Conservation (phyloP, 2,888 invertebrate species). For the Lasioglossum malachurum region DNA sequence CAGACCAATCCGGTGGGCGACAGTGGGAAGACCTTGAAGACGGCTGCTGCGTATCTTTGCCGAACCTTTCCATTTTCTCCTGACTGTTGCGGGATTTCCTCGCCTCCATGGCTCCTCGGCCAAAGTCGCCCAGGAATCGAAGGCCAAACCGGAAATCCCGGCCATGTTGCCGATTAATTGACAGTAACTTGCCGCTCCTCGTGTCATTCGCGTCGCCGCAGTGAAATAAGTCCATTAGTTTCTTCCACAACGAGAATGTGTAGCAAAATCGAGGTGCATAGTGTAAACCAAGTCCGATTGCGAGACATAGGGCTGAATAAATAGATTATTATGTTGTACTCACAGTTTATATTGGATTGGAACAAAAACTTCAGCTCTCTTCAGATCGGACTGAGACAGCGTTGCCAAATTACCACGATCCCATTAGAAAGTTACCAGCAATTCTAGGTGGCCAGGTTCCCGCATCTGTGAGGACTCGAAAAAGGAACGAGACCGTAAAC, state of each 20-base stretch:
- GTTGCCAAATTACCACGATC: no score
- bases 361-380: no score
- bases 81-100: conserved; percentile 43
- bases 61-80: conserved; percentile 80
- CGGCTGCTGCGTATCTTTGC: conserved; percentile 77
- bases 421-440: background rate
- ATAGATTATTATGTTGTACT: no score
- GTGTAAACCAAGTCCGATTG: no score
- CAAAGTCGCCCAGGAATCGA: conserved; percentile 60
- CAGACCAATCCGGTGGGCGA: conserved; percentile 43
- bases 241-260: background rate
- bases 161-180: conserved; percentile 12
- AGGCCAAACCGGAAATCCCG: conserved; percentile 59
- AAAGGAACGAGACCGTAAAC: conserved; percentile 1
- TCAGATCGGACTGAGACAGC: no score
- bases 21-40: conserved; percentile 73
- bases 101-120: conserved; percentile 57
- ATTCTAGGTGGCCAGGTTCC: background rate
- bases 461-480: background rate
- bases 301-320: no score
- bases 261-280: no score
- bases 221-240: background rate
- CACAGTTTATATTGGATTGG: no score
- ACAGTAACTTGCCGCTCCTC: conserved; percentile 25
- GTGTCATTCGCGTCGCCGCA: background rate